Percentiles rank a stretch among this genome's conserved stretches.
These are phyloP conservation scores for Corythornis cristatus DNA, from an alignment of 2,113 vertebrate genomes.

Conservation along the genomic window DNA sequence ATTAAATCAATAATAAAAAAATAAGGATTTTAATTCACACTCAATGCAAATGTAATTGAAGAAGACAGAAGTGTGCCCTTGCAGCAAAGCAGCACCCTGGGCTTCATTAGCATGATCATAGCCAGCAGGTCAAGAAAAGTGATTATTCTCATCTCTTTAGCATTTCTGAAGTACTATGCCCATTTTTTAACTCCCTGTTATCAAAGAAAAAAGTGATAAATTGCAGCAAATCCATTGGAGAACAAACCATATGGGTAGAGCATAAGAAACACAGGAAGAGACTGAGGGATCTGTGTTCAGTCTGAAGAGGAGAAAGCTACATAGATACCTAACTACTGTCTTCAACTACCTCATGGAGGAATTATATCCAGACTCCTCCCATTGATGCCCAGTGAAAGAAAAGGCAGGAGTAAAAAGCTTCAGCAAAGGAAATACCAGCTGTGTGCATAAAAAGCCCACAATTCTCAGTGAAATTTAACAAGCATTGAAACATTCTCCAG, in stretches of 20 bases:
- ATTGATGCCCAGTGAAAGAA: not conserved
- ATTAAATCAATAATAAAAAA: not conserved
- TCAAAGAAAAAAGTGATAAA: not conserved
- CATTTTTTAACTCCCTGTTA: not conserved
- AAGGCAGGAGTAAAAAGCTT: not conserved
- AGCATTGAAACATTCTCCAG: not conserved
- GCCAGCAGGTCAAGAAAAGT: not conserved
- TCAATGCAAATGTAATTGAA: not conserved
- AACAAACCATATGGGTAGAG: not conserved
- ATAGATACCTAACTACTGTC: not conserved
- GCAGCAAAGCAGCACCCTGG: not conserved
- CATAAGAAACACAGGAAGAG: not conserved
- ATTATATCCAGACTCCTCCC: not conserved
- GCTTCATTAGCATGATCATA: not conserved
- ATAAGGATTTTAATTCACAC: not conserved
- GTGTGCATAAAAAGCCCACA: not conserved
- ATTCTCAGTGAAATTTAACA: not conserved
- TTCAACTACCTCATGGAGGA: not conserved
- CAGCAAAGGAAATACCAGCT: not conserved
- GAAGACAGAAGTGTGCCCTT: not conserved
- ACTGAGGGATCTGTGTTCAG: not conserved
- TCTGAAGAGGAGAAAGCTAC: not conserved
- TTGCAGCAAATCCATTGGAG: not conserved
- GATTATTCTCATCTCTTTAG: not conserved
- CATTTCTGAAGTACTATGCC: not conserved